A percentile compares a stretch with the other conserved stretches of the same genome.
phyloP scores from a whole-genome alignment of 2,888 invertebrate genomes.

The Nycteola revayana region DNA sequence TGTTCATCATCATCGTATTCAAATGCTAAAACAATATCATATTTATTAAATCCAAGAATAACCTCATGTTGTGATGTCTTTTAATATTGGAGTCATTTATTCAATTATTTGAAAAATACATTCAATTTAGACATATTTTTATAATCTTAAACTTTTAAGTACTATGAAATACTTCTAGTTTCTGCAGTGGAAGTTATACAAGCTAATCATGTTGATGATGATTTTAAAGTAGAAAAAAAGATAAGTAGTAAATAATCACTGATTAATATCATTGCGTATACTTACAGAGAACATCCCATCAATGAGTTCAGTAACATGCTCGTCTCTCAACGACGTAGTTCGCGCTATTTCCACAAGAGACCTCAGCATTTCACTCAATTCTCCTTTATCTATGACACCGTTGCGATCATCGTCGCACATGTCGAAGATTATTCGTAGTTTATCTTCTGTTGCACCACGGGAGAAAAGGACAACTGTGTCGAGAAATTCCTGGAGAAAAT shows the following conservation, averaged over 20 bases:
- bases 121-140: no score
- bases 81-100: no score
- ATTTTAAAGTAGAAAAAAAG: background rate
- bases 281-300: slow-evolving; percentile 95
- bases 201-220: no score
- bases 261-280: slow-evolving; percentile 12
- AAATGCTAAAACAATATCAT: no score
- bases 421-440: slow-evolving; percentile 96
- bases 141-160: no score
- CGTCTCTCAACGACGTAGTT: slow-evolving; percentile 94
- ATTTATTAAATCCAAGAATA: no score
- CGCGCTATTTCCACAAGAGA: slow-evolving; percentile 96
- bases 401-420: slow-evolving; percentile 98
- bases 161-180: no score
- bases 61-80: no score
- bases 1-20: no score
- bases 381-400: slow-evolving; percentile 96
- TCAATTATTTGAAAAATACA: no score
- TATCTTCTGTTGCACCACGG: slow-evolving; percentile 95
- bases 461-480: slow-evolving; percentile 97
- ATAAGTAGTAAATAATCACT: no score
- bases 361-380: slow-evolving; percentile 95
- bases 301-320: slow-evolving; percentile 95
- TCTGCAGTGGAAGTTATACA: no score
- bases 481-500: slow-evolving; percentile 94